Conservation (phyloP, 2,113 vertebrate genomes). For the Engraulis encrasicolus region DNA sequence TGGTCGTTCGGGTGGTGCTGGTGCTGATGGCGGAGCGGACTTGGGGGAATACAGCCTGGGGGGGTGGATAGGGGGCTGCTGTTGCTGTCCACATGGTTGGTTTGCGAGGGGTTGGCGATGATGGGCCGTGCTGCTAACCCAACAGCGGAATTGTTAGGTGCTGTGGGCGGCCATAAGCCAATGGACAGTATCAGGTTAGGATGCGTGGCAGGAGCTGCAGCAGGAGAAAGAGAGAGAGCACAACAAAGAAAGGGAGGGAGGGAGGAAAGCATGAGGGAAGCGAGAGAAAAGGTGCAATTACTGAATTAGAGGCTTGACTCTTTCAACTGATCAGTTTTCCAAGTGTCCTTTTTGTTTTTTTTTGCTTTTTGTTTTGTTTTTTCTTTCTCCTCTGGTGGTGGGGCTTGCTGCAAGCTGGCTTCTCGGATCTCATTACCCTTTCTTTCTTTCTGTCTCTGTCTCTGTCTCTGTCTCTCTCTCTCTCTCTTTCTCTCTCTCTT, state of each 20-base stretch:
- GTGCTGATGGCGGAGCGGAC: not conserved
- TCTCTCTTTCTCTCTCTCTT: conserved; percentile 17
- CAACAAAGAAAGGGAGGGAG: not conserved
- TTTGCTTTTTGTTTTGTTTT: too few species aligned
- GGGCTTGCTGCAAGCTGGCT: conserved; percentile 37
- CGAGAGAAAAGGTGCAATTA: conserved; percentile 25
- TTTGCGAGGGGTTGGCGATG: too few species aligned
- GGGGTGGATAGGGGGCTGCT: not conserved
- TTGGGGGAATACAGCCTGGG: too few species aligned
- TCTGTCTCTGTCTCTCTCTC: conserved; percentile 20
- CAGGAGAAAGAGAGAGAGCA: not conserved
- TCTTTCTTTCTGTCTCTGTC: conserved; percentile 27
- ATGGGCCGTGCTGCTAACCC: too few species aligned
- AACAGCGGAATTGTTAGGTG: not conserved
- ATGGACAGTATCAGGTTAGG: not conserved
- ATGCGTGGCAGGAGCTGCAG: not conserved
- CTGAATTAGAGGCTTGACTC: conserved; percentile 19
- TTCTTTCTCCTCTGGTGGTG: conserved; percentile 39
- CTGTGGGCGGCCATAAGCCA: not conserved
- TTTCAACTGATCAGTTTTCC: conserved; percentile 18
- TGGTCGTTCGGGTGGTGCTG: not conserved
- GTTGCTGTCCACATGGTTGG: too few species aligned
- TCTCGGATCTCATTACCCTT: conserved; percentile 26
- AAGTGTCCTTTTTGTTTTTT: conserved; percentile 25
- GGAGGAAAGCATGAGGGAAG: not conserved